These are phyloP conservation scores for Ormyrus thymus DNA, from an alignment of 2,888 invertebrate species.

Conservation along the genomic window DNA sequence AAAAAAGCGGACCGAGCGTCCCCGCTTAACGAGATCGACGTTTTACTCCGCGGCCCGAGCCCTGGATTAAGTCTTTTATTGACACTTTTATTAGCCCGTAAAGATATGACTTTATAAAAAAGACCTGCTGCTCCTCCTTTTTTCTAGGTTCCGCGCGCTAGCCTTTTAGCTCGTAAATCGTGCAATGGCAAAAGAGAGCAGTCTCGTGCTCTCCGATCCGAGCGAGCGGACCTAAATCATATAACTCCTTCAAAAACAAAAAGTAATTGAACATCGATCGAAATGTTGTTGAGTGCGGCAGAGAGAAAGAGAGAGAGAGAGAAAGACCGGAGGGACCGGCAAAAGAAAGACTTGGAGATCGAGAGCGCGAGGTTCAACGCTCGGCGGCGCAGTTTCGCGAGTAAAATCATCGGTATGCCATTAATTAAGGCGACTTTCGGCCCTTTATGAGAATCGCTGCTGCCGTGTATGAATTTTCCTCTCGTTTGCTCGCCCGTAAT, in stretches of 20 bases:
- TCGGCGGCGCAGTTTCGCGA: neutral
- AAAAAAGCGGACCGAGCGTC: neutral
- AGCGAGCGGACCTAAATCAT: constrained; percentile 33
- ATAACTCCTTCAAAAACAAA: constrained; percentile 24
- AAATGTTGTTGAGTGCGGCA: neutral
- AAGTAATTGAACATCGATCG: constrained; percentile 35
- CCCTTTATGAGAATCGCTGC: constrained; percentile 21
- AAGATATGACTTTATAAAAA: constrained; percentile 35
- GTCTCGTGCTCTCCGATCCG: too few species aligned
- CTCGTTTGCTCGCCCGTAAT: neutral
- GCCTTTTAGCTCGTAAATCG: constrained; percentile 24
- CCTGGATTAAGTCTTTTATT: constrained; percentile 40
- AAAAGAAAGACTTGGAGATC: neutral
- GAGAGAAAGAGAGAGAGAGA: too few species aligned
- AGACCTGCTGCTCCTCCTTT: neutral
- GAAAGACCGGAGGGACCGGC: neutral
- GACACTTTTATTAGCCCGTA: constrained; percentile 45
- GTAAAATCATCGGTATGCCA: constrained; percentile 40
- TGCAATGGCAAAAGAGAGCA: neutral
- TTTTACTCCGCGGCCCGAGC: constrained; percentile 6
- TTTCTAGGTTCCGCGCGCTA: too few species aligned
- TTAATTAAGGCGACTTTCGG: constrained; percentile 24
- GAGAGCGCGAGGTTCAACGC: neutral
- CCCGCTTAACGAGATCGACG: constrained; percentile 35
- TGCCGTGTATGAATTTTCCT: neutral